These are phyloP conservation scores for Metellina segmentata DNA, from an alignment of 2,888 invertebrate genomes.

Conservation along the genomic window DNA sequence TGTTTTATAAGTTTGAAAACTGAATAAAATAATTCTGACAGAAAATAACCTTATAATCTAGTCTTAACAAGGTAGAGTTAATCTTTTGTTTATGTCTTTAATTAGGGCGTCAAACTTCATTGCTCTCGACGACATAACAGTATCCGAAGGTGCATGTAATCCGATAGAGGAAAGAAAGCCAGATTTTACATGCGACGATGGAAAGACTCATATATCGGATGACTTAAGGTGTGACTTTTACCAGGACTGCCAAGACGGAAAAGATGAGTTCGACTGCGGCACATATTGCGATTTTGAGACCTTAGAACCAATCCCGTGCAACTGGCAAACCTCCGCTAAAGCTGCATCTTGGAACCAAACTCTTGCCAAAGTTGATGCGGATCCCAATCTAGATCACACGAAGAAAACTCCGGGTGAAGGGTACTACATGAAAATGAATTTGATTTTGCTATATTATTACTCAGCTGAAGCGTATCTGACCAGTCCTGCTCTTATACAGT, in stretches of 20 bases:
- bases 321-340: constrained; percentile 42
- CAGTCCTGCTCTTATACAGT: constrained; percentile 68
- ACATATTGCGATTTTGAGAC: constrained; percentile 72
- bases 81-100: constrained; percentile 29
- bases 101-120: constrained; percentile 68
- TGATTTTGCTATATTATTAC: not conserved
- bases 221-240: constrained; percentile 76
- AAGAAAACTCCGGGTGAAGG: constrained; percentile 50
- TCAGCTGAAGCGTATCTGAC: constrained; percentile 28
- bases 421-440: constrained; percentile 54
- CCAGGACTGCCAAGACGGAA: constrained; percentile 70
- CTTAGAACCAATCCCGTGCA: constrained; percentile 61
- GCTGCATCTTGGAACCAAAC: constrained; percentile 49
- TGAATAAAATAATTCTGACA: too few relatives aligned
- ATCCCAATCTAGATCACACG: constrained; percentile 70
- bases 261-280: constrained; percentile 75
- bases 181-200: constrained; percentile 67
- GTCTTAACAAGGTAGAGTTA: not conserved
- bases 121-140: constrained; percentile 75
- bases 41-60: too few relatives aligned
- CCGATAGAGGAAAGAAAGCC: constrained; percentile 51
- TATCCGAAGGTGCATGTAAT: constrained; percentile 58
- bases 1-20: too few relatives aligned
- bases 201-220: constrained; percentile 52
- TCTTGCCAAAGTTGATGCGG: constrained; percentile 30